Base-by-base conservation (phyloP, 2,888 invertebrate species). In the Protophormia terraenovae region DNA sequence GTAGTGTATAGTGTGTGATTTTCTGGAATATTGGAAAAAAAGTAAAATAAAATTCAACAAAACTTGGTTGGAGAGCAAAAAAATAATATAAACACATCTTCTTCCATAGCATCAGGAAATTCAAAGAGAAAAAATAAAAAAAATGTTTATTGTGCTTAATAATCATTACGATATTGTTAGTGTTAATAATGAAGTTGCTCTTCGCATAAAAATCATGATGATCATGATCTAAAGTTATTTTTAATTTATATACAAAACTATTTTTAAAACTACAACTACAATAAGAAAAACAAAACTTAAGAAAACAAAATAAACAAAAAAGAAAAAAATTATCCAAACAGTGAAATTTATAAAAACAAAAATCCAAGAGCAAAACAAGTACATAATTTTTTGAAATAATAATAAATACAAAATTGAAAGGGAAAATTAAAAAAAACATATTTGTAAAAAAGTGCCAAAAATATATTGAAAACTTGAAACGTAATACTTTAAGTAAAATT, bases 181-280 rank as follows among this genome's bases (percentile, higher is more conserved):
- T 62, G 69, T 35, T 84, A 14, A 78, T 85, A 73, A 73, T 82
- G 58, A 85, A 71, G 78, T 82, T 85, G 85, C 53, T 76, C 76
- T 76, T 76, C 62, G 82, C 76, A 77, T 83, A 77, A 78, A 62
- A 75, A 71, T 75, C 66, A 76, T 80, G 58, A 55, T 64, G 78
- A 83, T 83, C 73, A 78, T 78, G 73, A 78, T 78, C 38, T 24
- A 79, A 79, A 82, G 73, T 75, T 85, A 82, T 82, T 85, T 85
- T 79, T 79, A 85, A 79, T 77, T 45, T 19, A 75, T 82, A 82
- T 82, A 82, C 81, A 78, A 78, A 79, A 71, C 85, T 85, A 85
- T 82, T 75, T 85, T 75, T 85, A 82, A 77, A 79, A 32, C 32
- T 45, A 55, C 71, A 73, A 45, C 24, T 62, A 81, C 55, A 71